Evolutionary conservation across 2,888 invertebrate genomes (phyloP).

Genomic region (Pollenia griseotomentosa): DNA sequence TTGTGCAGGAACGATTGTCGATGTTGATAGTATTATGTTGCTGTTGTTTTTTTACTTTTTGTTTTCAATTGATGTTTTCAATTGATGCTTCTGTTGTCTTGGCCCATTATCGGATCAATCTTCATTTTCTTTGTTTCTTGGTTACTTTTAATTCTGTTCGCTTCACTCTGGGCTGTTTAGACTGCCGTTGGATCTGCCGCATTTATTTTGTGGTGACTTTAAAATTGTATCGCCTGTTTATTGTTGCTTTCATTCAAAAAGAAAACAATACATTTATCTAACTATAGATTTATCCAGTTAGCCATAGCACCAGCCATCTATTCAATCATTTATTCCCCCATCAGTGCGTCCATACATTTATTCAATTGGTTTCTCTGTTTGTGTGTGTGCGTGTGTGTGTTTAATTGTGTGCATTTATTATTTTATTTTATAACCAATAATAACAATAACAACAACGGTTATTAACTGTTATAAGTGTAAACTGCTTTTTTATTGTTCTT

Average conservation of each 20-base stretch:
- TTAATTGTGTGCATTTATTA: neutral
- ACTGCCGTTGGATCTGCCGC: neutral
- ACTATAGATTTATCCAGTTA: constrained; percentile 10
- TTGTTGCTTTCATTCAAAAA: constrained; percentile 46
- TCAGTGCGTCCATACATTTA: neutral
- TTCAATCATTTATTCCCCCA: constrained; percentile 18
- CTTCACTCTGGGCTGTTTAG: neutral
- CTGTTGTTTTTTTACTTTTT: constrained; percentile 29
- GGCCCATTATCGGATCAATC: constrained; percentile 71
- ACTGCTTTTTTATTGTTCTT: constrained; percentile 67
- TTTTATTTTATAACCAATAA: constrained; percentile 56
- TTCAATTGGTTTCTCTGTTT: neutral
- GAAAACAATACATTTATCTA: neutral
- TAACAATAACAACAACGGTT: constrained; percentile 63
- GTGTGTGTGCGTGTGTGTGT: neutral
- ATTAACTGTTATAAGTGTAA: constrained; percentile 73
- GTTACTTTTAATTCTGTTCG: neutral
- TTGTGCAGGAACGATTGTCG: constrained; percentile 61
- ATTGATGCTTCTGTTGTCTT: constrained; percentile 73
- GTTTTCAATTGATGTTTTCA: constrained; percentile 66
- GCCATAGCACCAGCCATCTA: constrained; percentile 23
- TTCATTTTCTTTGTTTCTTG: constrained; percentile 42
- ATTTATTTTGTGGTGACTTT: constrained; percentile 51
- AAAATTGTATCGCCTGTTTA: constrained; percentile 51
- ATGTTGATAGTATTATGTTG: constrained; percentile 62